Percentiles rank a stretch among this genome's conserved stretches.
Conservation (phyloP, 2,113 vertebrate species). For the Otolemur garnettii region DNA sequence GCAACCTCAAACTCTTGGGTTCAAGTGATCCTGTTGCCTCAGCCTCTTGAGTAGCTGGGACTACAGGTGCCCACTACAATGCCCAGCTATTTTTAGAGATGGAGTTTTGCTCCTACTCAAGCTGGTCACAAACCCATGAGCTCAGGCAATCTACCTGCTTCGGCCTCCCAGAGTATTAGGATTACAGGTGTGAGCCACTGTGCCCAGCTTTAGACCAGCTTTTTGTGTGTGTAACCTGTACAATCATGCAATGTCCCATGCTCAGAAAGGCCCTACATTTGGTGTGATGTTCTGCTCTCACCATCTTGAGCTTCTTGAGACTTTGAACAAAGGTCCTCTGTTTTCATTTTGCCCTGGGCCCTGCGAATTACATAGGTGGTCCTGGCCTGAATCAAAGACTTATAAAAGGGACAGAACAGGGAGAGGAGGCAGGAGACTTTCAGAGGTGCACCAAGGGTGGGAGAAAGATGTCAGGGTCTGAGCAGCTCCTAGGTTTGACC, state of each 20-base stretch:
- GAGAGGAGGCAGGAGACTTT: neutral
- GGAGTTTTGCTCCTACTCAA: too few species aligned
- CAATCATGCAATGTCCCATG: neutral
- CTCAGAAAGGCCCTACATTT: neutral
- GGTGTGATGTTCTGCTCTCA: neutral
- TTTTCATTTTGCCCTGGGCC: slow-evolving; percentile 17
- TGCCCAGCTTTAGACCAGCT: neutral
- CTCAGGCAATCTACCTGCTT: too few species aligned
- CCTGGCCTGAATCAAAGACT: neutral
- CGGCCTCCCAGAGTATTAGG: too few species aligned
- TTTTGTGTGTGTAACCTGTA: neutral
- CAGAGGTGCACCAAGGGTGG: neutral
- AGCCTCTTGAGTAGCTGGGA: too few species aligned
- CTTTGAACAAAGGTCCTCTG: neutral
- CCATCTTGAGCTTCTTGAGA: neutral
- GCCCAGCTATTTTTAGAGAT: too few species aligned
- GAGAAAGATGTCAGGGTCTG: neutral
- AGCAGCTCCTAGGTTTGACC: neutral
- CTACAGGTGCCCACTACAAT: too few species aligned
- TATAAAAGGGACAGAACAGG: neutral
- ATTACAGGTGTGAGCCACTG: too few species aligned
- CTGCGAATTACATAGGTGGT: neutral
- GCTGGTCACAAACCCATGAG: too few species aligned
- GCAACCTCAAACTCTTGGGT: too few species aligned
- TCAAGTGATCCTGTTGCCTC: too few species aligned